Evolutionary conservation across 2,888 invertebrate genomes (phyloP), one percentile per base, ranked within the genome.

Genomic region (Monochamus alternatus): DNA sequence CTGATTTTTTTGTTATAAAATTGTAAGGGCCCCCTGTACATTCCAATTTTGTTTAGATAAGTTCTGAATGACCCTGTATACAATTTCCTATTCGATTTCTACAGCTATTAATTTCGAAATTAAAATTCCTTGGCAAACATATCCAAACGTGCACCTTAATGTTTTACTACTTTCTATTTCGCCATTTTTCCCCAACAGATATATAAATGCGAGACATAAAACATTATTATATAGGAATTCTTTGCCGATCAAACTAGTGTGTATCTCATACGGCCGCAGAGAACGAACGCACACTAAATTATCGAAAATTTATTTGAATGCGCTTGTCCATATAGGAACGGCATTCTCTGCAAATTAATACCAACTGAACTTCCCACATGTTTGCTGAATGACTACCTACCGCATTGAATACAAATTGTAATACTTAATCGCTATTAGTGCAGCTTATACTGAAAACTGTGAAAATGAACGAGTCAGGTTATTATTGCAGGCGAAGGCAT

Each of bases 231-330:
- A 59, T 59, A 38, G 59, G 14, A 59, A 59, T 78, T 78, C 73
- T 75, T 60, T 76, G 74, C 73, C 76, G 72, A 79, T 79, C 78
- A 80, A 80, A 79, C 78, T 67, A 70, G 68, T 55, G 66, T 44
- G 63, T 75, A 75, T 73, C 64, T 77, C 63, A 75, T 73, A 68
- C 62, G 31, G 77, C 69, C 67, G 71, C 71, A 55, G 75, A 72
- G 62, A 60, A 60, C n/a, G 64, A 69, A 63, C 62, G 75, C 78
- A 78, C 78, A 79, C 76, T 80, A 80, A 81, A 80, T 81, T 78
- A 76, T 66, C 70, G 74, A 55, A 60, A 75, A 76, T 72, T 78
- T 78, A 78, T 78, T 76, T 44, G 71, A 38, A 73, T 67, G 76
- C 64, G 78, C 63, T 70, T 72, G 67, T 63, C 77, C 75, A 77